Conservation (phyloP, 2,797 vertebrate species). For the Hydrophis major region DNA sequence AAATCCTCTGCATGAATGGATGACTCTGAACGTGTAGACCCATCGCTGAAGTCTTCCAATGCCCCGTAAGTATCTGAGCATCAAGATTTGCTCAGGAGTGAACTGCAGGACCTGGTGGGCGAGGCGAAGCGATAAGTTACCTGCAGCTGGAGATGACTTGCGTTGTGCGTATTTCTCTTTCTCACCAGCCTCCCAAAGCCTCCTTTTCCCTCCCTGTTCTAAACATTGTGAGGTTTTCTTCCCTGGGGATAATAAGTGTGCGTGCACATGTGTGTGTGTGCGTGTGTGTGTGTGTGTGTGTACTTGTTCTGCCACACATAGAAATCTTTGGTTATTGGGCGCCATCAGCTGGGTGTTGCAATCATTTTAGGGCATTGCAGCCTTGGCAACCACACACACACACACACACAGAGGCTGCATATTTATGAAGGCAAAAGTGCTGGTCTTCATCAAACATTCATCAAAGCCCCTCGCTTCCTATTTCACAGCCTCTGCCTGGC, state of each 20-base stretch:
- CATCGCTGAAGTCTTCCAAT: background rate
- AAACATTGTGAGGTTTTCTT: background rate
- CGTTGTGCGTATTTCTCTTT: background rate
- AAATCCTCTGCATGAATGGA: background rate
- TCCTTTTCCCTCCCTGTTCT: background rate
- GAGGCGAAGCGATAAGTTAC: background rate
- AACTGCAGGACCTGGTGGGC: background rate
- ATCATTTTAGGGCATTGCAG: background rate
- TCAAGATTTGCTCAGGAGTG: background rate
- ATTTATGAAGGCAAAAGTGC: background rate
- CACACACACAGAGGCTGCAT: background rate
- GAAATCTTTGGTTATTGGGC: background rate
- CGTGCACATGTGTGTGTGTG: background rate
- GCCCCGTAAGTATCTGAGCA: no score
- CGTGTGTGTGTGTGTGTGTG: background rate
- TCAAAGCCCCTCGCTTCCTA: background rate
- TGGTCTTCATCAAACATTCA: background rate
- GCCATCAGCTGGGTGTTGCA: background rate
- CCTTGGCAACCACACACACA: background rate
- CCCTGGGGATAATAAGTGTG: background rate
- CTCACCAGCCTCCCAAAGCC: background rate
- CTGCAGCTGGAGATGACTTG: background rate
- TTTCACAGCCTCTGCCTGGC: background rate
- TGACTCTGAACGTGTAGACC: background rate
- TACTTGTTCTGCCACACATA: background rate